Evolutionary conservation across 2,797 vertebrate species (phyloP), one percentile per base, ranked within the genome.

Genomic region (Lepilemur septentrionalis): DNA sequence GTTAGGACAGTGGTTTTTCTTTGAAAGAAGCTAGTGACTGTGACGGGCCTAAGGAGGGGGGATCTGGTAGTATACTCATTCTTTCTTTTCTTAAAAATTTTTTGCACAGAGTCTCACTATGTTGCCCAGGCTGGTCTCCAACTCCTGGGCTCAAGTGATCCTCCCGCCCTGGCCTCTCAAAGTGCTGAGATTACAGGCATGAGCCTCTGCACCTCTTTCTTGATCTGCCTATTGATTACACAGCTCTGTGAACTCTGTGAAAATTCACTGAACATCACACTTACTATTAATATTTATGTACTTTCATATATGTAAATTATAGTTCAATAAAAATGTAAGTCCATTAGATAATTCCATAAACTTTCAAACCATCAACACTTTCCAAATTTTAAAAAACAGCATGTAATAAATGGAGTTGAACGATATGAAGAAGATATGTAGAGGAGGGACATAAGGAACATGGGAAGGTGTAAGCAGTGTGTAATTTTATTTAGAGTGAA

Each of bases 31-130:
- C 14, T 48, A 50, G 11, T 48, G 52, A n/a, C 4, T 35, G 4
- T 52, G 48, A 79, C 6, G 20, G 20, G 13, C 5, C 3, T 0
- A 2, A 23, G 0, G 32, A 5, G 2, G 4, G 6, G 17, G 32
- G 23, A 41, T 59, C 38, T 18, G 50, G 7, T 17, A 35, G 4
- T 5, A 0, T 35, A 59, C 7, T 82, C 13, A 55, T 67, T 41
- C 61, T 35, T 83, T 63, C 28, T 65, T 65, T 65, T 14, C n/a
- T 11, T 25, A 59, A 59, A 30, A 17, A 32, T 32, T n/a, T n/a
- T 65, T n/a, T 17, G 30, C 15, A 15, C 14, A 63, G 32, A 32
- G 14, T 65, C 17, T 65, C 32, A 4, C 32, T 65, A 65, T 65
- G 63, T 65, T 65, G 63, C 32, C 32, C 32, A 18, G 32, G 63